Evolutionary conservation across 2,888 invertebrate species (phyloP), one percentile per base, ranked within the genome.

Genomic region (Apodemia mormo): DNA sequence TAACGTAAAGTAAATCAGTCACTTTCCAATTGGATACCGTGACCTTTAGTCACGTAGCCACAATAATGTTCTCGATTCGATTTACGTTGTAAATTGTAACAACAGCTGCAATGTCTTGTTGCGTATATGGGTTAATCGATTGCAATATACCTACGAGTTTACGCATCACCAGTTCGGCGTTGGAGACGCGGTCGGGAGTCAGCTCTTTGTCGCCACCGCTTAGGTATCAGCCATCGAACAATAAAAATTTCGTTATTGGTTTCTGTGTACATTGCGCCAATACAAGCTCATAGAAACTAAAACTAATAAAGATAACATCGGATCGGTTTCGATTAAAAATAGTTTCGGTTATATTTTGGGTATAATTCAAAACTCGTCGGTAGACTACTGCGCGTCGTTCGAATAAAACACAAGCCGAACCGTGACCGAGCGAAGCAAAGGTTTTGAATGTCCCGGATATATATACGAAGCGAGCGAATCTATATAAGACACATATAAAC

Each of bases 61-160:
- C 33, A 49, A 8, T 12, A 61, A 61, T 14, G 33, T 14, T 33
- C 33, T 61, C 61, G 61, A 2, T 30, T 33, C 61, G n/a, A n/a
- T 37, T 0, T 33, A 33, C 12, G 33, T 61, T 33, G 10, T 33
- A 10, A 29, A 14, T 33, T 7, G 37, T 61, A 33, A 33, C 58
- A 61, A 61, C 58, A 30, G 37, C 7, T 61, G 61, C 14, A 58
- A 49, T 52, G n/a, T 52, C 8, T n/a, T 6, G 61, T 61, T 61
- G 61, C 61, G 61, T 61, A 61, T 33, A 61, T 33, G 33, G 10
- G 58, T 30, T 33, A 61, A 61, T 61, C 33, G 61, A 61, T 61
- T 61, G 37, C 61, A 37, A 61, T 33, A 7, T 22, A 22, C 22
- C 22, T 14, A 14, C 61, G 33, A 12, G 14, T 14, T 61, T 8